Base-by-base conservation (phyloP, 2,888 invertebrate genomes). In the Antheraea yamamai region DNA sequence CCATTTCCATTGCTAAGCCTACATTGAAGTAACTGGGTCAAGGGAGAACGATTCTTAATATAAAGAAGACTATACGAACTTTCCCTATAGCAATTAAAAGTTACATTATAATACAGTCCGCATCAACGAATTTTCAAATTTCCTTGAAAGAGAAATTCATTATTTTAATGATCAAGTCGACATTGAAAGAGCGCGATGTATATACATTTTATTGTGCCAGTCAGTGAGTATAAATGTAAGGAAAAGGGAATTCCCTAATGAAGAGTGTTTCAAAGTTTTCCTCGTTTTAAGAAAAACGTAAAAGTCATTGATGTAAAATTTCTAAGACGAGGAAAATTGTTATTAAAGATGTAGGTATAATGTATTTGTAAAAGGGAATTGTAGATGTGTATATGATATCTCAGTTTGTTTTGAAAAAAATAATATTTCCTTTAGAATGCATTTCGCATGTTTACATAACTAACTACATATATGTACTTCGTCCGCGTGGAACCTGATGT, bases 191-290 rank as follows among this genome's bases (percentile, higher is more conserved):
- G 76, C 76, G 78, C 77, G 78, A 80, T 81, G 78, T 82, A 82
- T 81, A 83, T 83, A 79, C 64, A 16, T 66, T 39, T 66, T 66
- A 81, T 77, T 81, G 80, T 81, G 70, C 39, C 20, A 70, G 70
- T 39, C 64, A 30, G 39, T 70, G 1, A 70, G 68, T 39, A 23
- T 16, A 26, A 30, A 76, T 55, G 51, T 66, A 74, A 74, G 76
- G 77, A 74, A 78, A 79, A 78, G 81, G 78, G 81, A 81, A 82
- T 82, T 82, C 79, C 77, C 78, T 84, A 82, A 84, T 84, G 84
- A 84, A 84, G 81, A 83, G 81, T 82, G 81, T 82, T 83, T 81
- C 76, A 80, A 85, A 85, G 79, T 85, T 83, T 79, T 77, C 73
- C 77, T 75, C 80, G 81, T 82, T 81, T 80, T 68, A 78, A 74